Evolutionary conservation across 2,888 invertebrate genomes (phyloP), one percentile per base, ranked within the genome.

Genomic region (Andricus quercusramuli): DNA sequence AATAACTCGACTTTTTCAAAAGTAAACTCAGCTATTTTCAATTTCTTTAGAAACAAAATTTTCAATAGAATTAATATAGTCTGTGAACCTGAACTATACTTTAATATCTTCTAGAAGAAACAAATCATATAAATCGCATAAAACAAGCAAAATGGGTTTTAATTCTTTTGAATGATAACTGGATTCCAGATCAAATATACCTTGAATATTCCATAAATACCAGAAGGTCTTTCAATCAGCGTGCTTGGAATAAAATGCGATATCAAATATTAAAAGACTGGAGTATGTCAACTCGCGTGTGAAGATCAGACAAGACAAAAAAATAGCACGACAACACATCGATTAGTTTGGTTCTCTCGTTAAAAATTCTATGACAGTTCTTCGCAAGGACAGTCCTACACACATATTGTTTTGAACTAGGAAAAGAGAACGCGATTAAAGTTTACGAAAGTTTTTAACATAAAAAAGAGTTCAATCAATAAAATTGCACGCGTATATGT

Each of bases 331-430:
- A 25, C 2, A 44, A 67, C 22, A 67, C 2, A 41, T 41, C 51
- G 6, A 51, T 51, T 51, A n/a, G 51, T 51, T 51, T 51, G 51
- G 2, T 51, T 13, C 1, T 41, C 41, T 4, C 9, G 6, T 37
- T 37, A 8, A 37, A 37, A 37, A 37, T 8, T 37, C 37, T 8
- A 37, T 37, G 8, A 8, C 9, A 37, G 37, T 37, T 37, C 37
- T 37, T 37, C 1, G 8, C 37, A 8, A 37, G 37, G 37, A 37
- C 37, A 37, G 9, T 37, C 0, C 8, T 37, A 37, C 37, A 8
- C 37, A 37, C 37, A 37, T 37, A 37, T 56, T 70, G 70, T 70
- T 70, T 70, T 70, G n/a, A 70, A 70, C 29, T 51, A 70, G 51
- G 29, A 70, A 70, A 70, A 51, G n/a, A 32, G 70, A 32, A 51